Evolutionary conservation across 2,113 vertebrate genomes (phyloP).

Genomic region (Poeciliopsis prolifica): DNA sequence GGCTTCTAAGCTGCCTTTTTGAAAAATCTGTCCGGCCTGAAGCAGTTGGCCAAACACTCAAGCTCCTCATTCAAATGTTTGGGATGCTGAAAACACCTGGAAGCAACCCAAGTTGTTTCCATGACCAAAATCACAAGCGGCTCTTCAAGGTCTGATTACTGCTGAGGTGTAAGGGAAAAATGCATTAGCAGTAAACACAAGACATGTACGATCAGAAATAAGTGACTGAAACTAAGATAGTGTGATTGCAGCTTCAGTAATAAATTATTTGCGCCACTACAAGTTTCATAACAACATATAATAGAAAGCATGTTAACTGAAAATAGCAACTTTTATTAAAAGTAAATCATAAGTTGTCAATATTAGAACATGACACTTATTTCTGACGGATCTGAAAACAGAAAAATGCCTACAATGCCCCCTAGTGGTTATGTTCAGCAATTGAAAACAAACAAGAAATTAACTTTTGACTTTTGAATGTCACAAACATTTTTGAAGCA

Average conservation of each 20-base stretch:
- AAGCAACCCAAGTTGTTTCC: not conserved
- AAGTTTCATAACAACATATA: not conserved
- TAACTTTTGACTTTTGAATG: not conserved
- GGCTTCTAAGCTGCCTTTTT: conserved; percentile 38
- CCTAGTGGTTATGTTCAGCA: conserved; percentile 27
- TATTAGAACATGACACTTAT: not conserved
- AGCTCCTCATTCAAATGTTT: conserved; percentile 37
- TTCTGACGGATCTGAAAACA: not conserved
- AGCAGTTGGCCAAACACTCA: conserved; percentile 42
- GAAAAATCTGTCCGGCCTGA: conserved; percentile 40
- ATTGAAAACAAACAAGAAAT: not conserved
- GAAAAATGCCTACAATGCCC: conserved; percentile 24
- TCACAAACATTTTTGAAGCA: not conserved
- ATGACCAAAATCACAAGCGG: not conserved
- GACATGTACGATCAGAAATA: not conserved
- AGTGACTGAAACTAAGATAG: not conserved
- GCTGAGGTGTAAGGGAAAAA: not conserved
- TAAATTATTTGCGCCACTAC: not conserved
- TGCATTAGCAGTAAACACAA: not conserved
- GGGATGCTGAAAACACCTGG: conserved; percentile 21
- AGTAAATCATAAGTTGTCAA: not conserved
- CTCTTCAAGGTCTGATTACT: not conserved
- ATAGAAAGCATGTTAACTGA: not conserved
- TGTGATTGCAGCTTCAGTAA: not conserved
- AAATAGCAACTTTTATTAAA: no score